Evolutionary conservation across 2,888 invertebrate genomes (phyloP), one percentile per base, ranked within the genome.

Genomic region (Macrosiphum euphorbiae): DNA sequence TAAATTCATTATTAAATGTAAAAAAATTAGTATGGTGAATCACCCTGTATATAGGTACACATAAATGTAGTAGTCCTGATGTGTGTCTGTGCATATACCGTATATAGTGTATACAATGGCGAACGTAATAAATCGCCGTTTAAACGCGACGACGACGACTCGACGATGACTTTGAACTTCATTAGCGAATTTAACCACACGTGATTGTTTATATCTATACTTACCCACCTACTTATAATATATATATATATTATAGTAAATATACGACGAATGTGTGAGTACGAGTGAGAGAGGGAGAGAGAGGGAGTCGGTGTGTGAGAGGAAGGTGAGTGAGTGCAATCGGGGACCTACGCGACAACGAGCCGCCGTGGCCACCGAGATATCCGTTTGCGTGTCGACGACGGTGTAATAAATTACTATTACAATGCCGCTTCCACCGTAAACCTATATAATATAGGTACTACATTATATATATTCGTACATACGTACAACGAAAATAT

Each of bases 91-190:
- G 20, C 7, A 8, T 35, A 35, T 78, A 78, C 78, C 78, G 78
- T 35, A 78, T 24, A 78, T 78, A 78, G 78, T 78, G 78, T 78
- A 20, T 35, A 67, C 78, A 35, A 78, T 20, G 20, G 78, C 35
- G 78, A 35, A 78, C n/a, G 67, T 41, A 78, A 90, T 90, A 90
- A 90, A 90, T 90, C 90, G 90, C n/a, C n/a, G 50, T 78, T 90
- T 50, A 90, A 90, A 90, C 67, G 90, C 90, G 90, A 67, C 90
- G 90, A 47, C 61, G 67, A 61, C 47, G 67, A 61, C n/a, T 44
- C 55, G 88, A 61, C 89, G 47, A 50, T 13, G 67, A 67, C 50
- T 90, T 50, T 50, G 78, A 52, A 90, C 78, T 78, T 90, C 78
- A 90, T 90, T 90, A 78, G 78, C 78, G 90, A 78, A 90, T 78